A percentile compares a stretch with the other conserved stretches of the same genome.
Conservation (phyloP, 2,113 vertebrate species). For the Arenaria interpres region DNA sequence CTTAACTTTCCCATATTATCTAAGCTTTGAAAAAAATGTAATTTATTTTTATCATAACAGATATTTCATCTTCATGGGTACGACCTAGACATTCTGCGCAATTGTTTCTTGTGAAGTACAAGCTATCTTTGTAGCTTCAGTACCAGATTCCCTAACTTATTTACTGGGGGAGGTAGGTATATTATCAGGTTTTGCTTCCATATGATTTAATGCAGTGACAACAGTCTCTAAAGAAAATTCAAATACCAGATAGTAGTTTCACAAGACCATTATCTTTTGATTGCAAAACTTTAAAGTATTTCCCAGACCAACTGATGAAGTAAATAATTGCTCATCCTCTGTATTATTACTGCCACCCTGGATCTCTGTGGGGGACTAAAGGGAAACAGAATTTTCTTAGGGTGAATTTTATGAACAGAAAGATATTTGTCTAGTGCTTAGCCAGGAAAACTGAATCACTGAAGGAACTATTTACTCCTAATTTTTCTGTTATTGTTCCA, state of each 20-base stretch:
- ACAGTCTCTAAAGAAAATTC: constrained; percentile 60
- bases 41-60: not conserved
- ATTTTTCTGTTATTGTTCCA: constrained; percentile 53
- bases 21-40: not conserved
- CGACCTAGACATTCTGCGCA: not conserved
- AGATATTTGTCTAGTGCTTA: constrained; percentile 59
- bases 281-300: constrained; percentile 68
- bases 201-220: constrained; percentile 59
- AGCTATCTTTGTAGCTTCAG: not conserved
- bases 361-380: constrained; percentile 62
- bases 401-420: constrained; percentile 61
- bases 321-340: constrained; percentile 66
- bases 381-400: constrained; percentile 63
- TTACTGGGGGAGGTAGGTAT: constrained; percentile 13
- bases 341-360: constrained; percentile 57
- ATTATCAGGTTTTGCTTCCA: constrained; percentile 43
- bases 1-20: not conserved
- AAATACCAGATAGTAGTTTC: constrained; percentile 43
- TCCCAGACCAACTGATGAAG: constrained; percentile 63
- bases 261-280: constrained; percentile 63
- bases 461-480: constrained; percentile 49
- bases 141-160: constrained; percentile 1
- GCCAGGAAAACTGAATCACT: constrained; percentile 32
- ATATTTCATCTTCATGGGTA: not conserved
- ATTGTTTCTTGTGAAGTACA: not conserved